Percentiles rank a stretch among this genome's conserved stretches.
phyloP scores from a whole-genome alignment of 2,888 invertebrate species.

The Eustalomyia histrio region DNA sequence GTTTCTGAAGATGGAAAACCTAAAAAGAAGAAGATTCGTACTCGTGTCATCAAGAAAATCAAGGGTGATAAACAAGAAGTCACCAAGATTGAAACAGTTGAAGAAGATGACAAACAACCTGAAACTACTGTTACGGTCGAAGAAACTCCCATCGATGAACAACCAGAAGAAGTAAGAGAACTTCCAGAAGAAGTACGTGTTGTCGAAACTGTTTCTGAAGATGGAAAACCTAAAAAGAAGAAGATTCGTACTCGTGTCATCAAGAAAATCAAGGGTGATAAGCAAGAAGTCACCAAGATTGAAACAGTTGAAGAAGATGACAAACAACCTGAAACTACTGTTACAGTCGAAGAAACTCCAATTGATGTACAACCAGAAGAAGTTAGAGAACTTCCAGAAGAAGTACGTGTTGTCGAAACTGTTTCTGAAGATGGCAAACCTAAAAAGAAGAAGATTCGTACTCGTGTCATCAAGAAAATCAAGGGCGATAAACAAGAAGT shows the following conservation, averaged over 20 bases:
- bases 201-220: constrained; percentile 49
- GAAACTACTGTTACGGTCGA: constrained; percentile 42
- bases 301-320: constrained; percentile 59
- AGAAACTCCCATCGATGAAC: constrained; percentile 19
- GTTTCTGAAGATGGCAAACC: constrained; percentile 53
- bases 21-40: constrained; percentile 27
- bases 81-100: constrained; percentile 44
- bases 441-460: constrained; percentile 48
- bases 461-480: constrained; percentile 55
- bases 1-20: constrained; percentile 33
- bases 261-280: constrained; percentile 54
- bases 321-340: constrained; percentile 58
- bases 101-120: constrained; percentile 44
- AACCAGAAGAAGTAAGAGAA: constrained; percentile 13
- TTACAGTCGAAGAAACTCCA: constrained; percentile 49
- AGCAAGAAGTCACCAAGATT: constrained; percentile 60
- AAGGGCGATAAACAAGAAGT: constrained; percentile 60
- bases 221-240: constrained; percentile 55
- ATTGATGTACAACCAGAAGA: constrained; percentile 30
- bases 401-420: constrained; percentile 45
- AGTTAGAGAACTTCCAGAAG: constrained; percentile 51
- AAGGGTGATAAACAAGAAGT: constrained; percentile 42
- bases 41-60: constrained; percentile 36
- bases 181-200: constrained; percentile 35
- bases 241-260: constrained; percentile 54